These are phyloP conservation scores for Andinoacara biseriatus DNA, from an alignment of 2,113 vertebrate genomes.

Conservation along the genomic window DNA sequence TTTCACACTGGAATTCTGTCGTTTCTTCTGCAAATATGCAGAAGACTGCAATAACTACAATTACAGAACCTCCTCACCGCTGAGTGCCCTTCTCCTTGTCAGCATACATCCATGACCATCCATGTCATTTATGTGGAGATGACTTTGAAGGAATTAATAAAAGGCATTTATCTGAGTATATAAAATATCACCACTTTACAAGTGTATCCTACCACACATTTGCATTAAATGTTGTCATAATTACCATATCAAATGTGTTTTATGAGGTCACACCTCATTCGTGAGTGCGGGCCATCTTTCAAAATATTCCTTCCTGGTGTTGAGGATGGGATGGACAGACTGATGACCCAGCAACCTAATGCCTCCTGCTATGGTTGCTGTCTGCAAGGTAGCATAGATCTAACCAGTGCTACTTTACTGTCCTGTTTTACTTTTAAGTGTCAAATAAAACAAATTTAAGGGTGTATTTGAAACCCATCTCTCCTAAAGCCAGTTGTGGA, in stretches of 20 bases:
- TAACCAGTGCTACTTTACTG: conserved; percentile 9
- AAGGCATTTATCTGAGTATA: not conserved
- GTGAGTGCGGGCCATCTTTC: not conserved
- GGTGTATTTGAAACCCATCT: conserved; percentile 4
- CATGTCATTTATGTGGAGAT: not conserved
- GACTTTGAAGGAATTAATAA: not conserved
- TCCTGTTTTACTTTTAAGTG: not conserved
- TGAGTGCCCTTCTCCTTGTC: not conserved
- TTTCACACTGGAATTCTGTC: not conserved
- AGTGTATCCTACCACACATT: not conserved
- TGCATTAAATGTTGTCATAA: not conserved
- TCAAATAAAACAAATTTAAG: conserved; percentile 4
- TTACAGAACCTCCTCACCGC: not conserved
- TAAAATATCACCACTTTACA: not conserved
- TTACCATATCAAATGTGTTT: not conserved
- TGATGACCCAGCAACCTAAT: not conserved
- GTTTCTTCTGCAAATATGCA: not conserved
- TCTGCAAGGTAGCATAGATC: not conserved
- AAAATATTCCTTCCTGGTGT: not conserved
- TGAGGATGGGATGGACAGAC: not conserved
- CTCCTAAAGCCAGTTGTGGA: not conserved
- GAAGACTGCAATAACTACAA: not conserved
- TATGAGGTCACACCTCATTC: not conserved
- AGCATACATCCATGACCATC: not conserved
- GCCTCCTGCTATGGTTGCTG: not conserved